Evolutionary conservation across 2,113 vertebrate genomes (phyloP), one percentile per base, ranked within the genome.

Genomic region (Gymnorhina tibicen): DNA sequence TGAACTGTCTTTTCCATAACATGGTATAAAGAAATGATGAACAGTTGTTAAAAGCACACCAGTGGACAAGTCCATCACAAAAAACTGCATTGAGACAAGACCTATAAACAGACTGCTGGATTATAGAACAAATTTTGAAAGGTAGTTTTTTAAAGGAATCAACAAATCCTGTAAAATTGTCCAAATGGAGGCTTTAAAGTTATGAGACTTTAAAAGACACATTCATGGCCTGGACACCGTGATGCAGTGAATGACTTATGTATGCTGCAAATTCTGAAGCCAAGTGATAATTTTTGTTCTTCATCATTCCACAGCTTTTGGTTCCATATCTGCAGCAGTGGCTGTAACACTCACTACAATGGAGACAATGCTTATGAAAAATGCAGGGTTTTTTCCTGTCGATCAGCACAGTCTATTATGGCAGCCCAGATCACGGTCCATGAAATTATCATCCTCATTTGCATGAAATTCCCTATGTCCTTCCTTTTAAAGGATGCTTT

Each of bases 201-300:
- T 32, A 9, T 41, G 16, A 76, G 18, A 7, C 7, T 78, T 63
- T 74, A 42, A 77, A 76, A 47, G 20, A 56, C 30, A 22, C 2
- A 3, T 77, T 46, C 4, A 6, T 8, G 60, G 16, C 24, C 47
- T 60, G 30, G 85, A 24, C 9, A 75, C 19, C 0, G 0, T 20
- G 21, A 47, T 59, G 19, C 21, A 42, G 12, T 18, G 41, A 58
- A 56, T 21, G 8, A 70, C 4, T 68, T 74, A 13, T 3, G 1
- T 21, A 18, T 30, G n/a, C n/a, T 46, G 26, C 10, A 79, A 52
- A 79, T 62, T 87, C 53, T 50, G 50, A 91, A 85, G 6, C 10
- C n/a, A 79, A 52, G 27, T 33, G 9, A 4, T 55, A 62, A 50
- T 8, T 91, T 80, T 55, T 64, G 7, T 9, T 86, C n/a, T 90